A percentile compares a stretch with the other conserved stretches of the same genome.
Conservation (phyloP, 1,140 invertebrate species). For the Rhagoletis zephyria region DNA sequence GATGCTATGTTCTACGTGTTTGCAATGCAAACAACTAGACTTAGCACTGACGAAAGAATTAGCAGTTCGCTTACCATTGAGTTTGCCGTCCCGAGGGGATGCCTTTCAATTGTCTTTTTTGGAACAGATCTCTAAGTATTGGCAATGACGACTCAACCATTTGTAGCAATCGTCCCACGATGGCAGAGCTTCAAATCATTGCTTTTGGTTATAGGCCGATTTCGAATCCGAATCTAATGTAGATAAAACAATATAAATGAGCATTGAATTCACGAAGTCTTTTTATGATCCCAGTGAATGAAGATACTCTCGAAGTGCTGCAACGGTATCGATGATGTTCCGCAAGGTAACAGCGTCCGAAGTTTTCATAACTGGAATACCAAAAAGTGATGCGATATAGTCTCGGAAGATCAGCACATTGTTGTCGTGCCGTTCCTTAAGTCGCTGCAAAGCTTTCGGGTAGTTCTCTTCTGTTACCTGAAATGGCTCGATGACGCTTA, state of each 20-base stretch:
- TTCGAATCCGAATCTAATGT: conserved; percentile 51
- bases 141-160: conserved; percentile 21
- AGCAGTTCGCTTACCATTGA: no score
- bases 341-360: not conserved
- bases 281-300: conserved; percentile 22
- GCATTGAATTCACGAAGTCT: conserved; percentile 40
- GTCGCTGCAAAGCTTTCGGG: conserved; percentile 30
- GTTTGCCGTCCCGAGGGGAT: no score
- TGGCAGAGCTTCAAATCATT: conserved; percentile 48
- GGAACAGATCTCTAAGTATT: conserved; percentile 27
- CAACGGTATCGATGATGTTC: conserved; percentile 17
- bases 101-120: not conserved
- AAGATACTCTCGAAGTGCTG: conserved; percentile 12
- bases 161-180: conserved; percentile 24
- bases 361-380: conserved; percentile 12
- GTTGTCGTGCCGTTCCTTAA: conserved; percentile 51
- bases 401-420: conserved; percentile 39
- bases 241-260: conserved; percentile 47
- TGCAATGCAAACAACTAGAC: not conserved
- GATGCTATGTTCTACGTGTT: no score
- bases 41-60: not conserved
- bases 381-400: conserved; percentile 25
- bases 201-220: conserved; percentile 33
- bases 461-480: not conserved
- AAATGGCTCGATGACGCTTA: no score